A percentile compares a stretch with the other conserved stretches of the same genome.
Evolutionary conservation across 1,140 invertebrate species (phyloP).

Genomic region (Drosophila athabasca): DNA sequence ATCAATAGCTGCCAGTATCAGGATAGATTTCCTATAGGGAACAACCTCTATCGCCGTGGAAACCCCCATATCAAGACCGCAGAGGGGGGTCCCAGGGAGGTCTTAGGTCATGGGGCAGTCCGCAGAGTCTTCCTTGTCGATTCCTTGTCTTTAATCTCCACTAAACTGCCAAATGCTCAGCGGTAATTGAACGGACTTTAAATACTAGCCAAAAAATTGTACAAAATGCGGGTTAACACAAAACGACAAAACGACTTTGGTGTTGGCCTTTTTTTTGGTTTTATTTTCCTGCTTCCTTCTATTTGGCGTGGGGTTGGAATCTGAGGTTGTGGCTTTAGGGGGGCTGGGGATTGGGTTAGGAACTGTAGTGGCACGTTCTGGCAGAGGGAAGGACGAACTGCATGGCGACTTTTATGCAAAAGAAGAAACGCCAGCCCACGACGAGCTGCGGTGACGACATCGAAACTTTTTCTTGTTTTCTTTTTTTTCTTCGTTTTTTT

Average conservation of each 20-base stretch:
- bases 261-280: slow-evolving; percentile 9
- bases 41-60: too few species aligned
- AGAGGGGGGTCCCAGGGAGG: too few species aligned
- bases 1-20: too few species aligned
- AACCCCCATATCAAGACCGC: too few species aligned
- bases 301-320: slow-evolving; percentile 14
- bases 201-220: slow-evolving; percentile 30
- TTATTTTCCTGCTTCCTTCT: slow-evolving; percentile 26
- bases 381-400: slow-evolving; percentile 29
- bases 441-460: slow-evolving; percentile 32
- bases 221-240: slow-evolving; percentile 44
- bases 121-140: too few species aligned
- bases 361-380: slow-evolving; percentile 18
- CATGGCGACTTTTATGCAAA: slow-evolving; percentile 59
- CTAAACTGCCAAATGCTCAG: slow-evolving; percentile 27
- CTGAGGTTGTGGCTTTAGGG: slow-evolving; percentile 11
- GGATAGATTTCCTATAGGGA: too few species aligned
- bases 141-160: slow-evolving; percentile 2
- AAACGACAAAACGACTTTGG: slow-evolving; percentile 29
- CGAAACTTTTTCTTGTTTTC: slow-evolving; percentile 25
- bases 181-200: slow-evolving; percentile 53
- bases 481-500: slow-evolving; percentile 27
- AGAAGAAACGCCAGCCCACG: slow-evolving; percentile 39
- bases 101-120: too few species aligned
- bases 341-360: too few species aligned